Evolutionary conservation across 2,113 vertebrate genomes (phyloP).

Genomic region (Muscicapa adusta): DNA sequence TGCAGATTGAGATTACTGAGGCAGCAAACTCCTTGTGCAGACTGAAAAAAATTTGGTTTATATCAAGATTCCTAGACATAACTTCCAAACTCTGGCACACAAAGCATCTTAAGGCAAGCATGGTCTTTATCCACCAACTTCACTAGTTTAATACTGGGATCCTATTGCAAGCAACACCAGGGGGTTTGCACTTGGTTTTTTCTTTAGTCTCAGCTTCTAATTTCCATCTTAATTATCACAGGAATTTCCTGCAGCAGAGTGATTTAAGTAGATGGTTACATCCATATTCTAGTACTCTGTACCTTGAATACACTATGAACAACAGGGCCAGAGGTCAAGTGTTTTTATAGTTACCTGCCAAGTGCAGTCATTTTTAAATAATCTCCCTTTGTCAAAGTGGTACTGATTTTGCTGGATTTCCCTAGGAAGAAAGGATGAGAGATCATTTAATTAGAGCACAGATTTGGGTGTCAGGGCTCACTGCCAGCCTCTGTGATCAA

Average conservation of each 20-base stretch:
- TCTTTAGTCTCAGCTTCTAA: background rate
- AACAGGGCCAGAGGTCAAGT: background rate
- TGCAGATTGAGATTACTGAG: background rate
- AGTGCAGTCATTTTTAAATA: background rate
- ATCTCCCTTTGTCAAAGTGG: background rate
- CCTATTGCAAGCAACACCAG: background rate
- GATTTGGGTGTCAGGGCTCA: background rate
- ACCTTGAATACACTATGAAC: background rate
- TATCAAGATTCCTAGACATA: background rate
- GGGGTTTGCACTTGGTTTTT: background rate
- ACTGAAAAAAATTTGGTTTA: background rate
- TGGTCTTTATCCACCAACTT: background rate
- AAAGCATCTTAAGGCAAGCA: background rate
- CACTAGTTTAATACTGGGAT: background rate
- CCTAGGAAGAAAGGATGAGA: background rate
- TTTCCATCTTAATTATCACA: background rate
- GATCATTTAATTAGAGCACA: background rate
- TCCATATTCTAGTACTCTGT: background rate
- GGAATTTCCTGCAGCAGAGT: background rate
- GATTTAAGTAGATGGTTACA: background rate
- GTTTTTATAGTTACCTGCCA: background rate
- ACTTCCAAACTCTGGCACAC: background rate
- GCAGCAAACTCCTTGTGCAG: background rate
- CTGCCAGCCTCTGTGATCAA: background rate
- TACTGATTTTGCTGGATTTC: conserved; percentile 2